Evolutionary conservation across 2,113 vertebrate genomes (phyloP), one percentile per base, ranked within the genome.

Genomic region (Lathamus discolor): DNA sequence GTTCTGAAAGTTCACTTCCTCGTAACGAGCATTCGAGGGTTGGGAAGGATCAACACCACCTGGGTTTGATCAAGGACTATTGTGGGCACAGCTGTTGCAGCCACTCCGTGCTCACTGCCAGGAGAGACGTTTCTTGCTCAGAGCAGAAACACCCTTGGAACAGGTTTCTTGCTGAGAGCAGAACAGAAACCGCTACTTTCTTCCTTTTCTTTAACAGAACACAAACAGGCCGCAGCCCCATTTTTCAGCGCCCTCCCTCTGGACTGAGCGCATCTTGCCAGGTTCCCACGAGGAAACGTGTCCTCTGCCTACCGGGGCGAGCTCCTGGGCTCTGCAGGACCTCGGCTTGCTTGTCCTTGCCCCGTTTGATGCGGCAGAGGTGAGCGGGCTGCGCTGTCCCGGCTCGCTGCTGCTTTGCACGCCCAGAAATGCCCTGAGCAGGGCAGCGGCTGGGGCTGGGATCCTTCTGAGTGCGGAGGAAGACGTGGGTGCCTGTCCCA

Each of bases 261-360:
- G 1, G 15, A 19, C 52, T 9, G 28, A 35, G 49, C 7, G 28
- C 11, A 2, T 70, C 49, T 89, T 4, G 39, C 28, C 46, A 54
- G 16, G n/a, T 33, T 77, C 16, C 49, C 7, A 4, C 54, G 44
- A 73, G 48, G 39, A 75, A 74, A 63, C 0, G 0, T 16, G 63
- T 41, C 73, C 68, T 69, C 31, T 78, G 78, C 69, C 5, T 43
- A 1, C 1, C 20, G 37, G 25, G 27, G 18, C 28, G 62, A 87
- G 27, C 69, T 77, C 22, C n/a, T 44, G 28, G 18, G 49, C 35
- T 41, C 61, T 1, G 0, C 11, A 77, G 63, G 68, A 43, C 29
- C 52, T 49, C 0, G 0, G 18, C 31, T 10, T 2, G 0, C 44
- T 51, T 22, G 14, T n/a, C 59, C 8, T 4, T 9, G 37, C 11